A percentile compares a stretch with the other conserved stretches of the same genome.
Conservation (phyloP, 2,888 invertebrate species). For the Tinea trinotella region DNA sequence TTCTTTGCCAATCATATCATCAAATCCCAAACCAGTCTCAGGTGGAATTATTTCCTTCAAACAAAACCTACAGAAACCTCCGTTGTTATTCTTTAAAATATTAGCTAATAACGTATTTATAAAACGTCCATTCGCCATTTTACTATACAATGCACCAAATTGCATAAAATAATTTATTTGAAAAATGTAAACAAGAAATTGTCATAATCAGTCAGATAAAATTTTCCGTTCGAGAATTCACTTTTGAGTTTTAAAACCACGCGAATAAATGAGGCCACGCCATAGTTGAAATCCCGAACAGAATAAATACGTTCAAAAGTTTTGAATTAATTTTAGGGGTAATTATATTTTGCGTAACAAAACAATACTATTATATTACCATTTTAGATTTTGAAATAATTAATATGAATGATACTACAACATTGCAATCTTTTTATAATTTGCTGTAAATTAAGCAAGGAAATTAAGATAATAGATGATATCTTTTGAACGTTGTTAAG, state of each 20-base stretch:
- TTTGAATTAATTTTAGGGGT: too few relatives aligned
- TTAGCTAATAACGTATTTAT: constrained; percentile 42
- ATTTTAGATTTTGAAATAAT: too few relatives aligned
- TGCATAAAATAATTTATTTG: not conserved
- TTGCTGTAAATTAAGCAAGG: too few relatives aligned
- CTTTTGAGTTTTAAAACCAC: not conserved
- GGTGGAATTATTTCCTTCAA: constrained; percentile 31
- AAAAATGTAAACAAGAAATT: not conserved
- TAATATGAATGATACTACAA: too few relatives aligned
- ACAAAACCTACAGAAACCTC: constrained; percentile 61
- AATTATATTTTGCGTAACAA: too few relatives aligned
- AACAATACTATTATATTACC: too few relatives aligned
- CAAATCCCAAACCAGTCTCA: not conserved
- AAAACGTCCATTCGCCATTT: constrained; percentile 26
- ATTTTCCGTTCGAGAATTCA: not conserved
- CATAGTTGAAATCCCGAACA: not conserved
- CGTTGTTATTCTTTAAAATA: constrained; percentile 42
- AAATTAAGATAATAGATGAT: too few relatives aligned
- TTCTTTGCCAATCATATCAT: not conserved
- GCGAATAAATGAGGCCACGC: not conserved
- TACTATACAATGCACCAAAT: not conserved
- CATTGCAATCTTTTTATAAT: too few relatives aligned
- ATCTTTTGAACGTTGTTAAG: too few relatives aligned
- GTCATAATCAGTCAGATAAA: too few relatives aligned
- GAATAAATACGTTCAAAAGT: not conserved